phyloP scores from a whole-genome alignment of 2,888 invertebrate species.

The Mongoloraphidia duomilia region DNA sequence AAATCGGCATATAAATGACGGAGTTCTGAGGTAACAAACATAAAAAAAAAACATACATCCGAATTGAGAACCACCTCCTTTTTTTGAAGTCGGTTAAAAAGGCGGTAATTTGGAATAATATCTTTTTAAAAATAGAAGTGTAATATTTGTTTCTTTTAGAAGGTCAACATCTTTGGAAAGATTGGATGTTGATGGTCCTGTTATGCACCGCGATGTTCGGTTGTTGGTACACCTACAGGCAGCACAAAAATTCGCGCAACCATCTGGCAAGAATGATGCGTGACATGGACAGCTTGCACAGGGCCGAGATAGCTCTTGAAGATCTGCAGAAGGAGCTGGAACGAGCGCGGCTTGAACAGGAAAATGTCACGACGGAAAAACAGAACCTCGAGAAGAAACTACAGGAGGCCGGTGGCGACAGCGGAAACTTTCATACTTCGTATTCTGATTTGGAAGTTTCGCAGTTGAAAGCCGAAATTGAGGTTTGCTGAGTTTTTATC shows the following conservation, averaged over 20 bases:
- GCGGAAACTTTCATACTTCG: slow-evolving; percentile 47
- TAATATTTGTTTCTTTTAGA: slow-evolving; percentile 18
- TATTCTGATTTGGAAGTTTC: slow-evolving; percentile 70
- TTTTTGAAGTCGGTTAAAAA: too few relatives aligned
- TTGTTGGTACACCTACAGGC: slow-evolving; percentile 83
- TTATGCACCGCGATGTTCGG: slow-evolving; percentile 74
- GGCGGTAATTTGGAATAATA: neutral
- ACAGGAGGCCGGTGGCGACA: slow-evolving; percentile 56
- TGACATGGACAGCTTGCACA: slow-evolving; percentile 84
- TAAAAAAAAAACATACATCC: too few relatives aligned
- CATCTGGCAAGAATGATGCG: slow-evolving; percentile 85
- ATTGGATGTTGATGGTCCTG: slow-evolving; percentile 71
- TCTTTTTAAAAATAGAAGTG: neutral
- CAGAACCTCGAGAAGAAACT: slow-evolving; percentile 67
- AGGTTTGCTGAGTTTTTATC: slow-evolving; percentile 33
- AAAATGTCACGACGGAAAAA: slow-evolving; percentile 68
- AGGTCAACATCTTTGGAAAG: slow-evolving; percentile 51
- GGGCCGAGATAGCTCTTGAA: slow-evolving; percentile 75
- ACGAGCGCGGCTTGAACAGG: slow-evolving; percentile 67
- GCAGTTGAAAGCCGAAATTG: slow-evolving; percentile 70
- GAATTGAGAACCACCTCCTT: too few relatives aligned
- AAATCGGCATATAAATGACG: too few relatives aligned
- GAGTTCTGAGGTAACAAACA: too few relatives aligned
- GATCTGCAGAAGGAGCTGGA: slow-evolving; percentile 76
- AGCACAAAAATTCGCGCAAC: slow-evolving; percentile 73